Percentiles rank a stretch among this genome's conserved stretches.
Evolutionary conservation across 2,113 vertebrate species (phyloP).

Genomic region (Ammodytes marinus): DNA sequence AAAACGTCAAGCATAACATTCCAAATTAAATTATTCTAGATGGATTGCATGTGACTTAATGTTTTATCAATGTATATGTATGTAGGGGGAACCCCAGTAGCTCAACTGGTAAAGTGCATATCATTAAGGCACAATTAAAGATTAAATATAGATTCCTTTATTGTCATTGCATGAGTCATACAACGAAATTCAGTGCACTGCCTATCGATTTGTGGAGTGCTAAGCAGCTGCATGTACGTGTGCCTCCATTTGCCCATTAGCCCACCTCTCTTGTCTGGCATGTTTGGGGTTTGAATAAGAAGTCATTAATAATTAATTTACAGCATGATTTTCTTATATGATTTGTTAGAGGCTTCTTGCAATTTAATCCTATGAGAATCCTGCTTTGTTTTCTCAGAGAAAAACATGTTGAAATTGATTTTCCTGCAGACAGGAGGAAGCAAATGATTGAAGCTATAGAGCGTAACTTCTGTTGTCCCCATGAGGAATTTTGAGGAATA

Average conservation of each 20-base stretch:
- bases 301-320: background rate
- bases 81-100: too few relatives aligned
- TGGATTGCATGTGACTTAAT: background rate
- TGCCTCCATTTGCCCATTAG: too few relatives aligned
- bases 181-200: background rate
- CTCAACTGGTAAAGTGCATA: too few relatives aligned
- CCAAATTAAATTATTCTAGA: slow-evolving; percentile 3
- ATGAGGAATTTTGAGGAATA: too few relatives aligned
- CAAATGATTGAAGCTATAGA: background rate
- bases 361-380: slow-evolving; percentile 38
- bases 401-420: slow-evolving; percentile 5
- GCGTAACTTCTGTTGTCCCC: too few relatives aligned
- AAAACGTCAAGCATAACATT: background rate
- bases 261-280: background rate
- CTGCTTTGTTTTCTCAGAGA: slow-evolving; percentile 1
- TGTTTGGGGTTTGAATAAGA: background rate
- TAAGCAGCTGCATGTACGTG: too few relatives aligned
- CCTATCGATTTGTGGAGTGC: background rate
- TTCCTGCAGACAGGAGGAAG: background rate
- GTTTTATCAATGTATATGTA: too few relatives aligned
- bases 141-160: too few relatives aligned
- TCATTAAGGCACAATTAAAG: too few relatives aligned
- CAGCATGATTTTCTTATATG: too few relatives aligned
- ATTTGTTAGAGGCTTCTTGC: background rate
- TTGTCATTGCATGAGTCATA: too few relatives aligned